Evolutionary conservation across 2,888 invertebrate genomes (phyloP), one percentile per base, ranked within the genome.

Genomic region (Acleris sparsana): DNA sequence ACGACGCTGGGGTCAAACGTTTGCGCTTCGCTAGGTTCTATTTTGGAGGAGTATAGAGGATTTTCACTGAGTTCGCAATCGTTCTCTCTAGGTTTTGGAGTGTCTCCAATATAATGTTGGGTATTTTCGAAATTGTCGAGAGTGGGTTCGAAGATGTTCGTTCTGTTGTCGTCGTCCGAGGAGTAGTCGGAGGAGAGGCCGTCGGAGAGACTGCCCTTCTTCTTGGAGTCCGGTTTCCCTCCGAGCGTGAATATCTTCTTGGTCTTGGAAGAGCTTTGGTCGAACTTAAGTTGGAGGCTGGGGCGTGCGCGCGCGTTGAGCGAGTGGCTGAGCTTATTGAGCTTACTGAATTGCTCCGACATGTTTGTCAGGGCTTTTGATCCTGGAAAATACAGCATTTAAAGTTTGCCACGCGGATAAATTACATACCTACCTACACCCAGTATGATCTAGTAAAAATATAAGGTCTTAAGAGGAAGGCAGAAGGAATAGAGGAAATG

Each of bases 321-420:
- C 25, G 94, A 94, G 73, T 94, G 94, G 64, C 95, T 93, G 46
- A 96, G 89, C 76, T 95, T 95, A 81, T 96, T 96, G 48, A 97
- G 85, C 83, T 97, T 97, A 67, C 96, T 97, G 85, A 98, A 96
- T 80, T 97, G 97, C 72, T 97, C 97, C 0, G 96, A 95, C 93
- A 97, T 96, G 82, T 97, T 97, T 70, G 94, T 96, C 66, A 97
- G 88, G 56, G 97, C 97, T 91, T 97, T 97, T 9, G 96, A 95
- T 77, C 97, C 97, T 96, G 83, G 18, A 70, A 88, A 81, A 48
- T 39, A 39, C 39, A 39, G 39, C 13, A 13, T 39, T 39, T 39
- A 13, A 33, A 33, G 33, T 3, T 11, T 33, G 3, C 3, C 13
- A 7, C 6, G 29, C 29, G 33, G 11, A 33, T 0, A 33, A 11